Base-by-base conservation (phyloP, 2,113 vertebrate genomes). In the Leucosticte australis region DNA sequence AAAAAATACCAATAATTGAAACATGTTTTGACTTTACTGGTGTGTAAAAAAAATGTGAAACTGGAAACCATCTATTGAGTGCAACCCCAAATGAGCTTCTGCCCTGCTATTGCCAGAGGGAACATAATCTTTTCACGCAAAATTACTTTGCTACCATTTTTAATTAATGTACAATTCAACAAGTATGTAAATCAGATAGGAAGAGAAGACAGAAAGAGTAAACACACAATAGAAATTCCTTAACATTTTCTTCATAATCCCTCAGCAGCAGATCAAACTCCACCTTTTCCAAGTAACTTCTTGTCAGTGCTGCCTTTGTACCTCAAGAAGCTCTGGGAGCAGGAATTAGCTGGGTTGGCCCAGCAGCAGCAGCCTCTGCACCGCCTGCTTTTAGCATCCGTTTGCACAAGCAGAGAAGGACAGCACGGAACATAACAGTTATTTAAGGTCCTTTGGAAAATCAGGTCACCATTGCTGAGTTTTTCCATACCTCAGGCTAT, bases 391-490 rank as follows among this genome's bases (percentile, higher is more conserved):
- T 82, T 65, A 76, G 55, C 31, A 15, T 44, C 62, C 23, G 15
- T 64, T 74, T 84, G 63, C 0, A 1, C 57, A 91, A 73, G 67
- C 26, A 27, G 39, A 69, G 65, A 62, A 33, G 5, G 79, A 47
- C 83, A 69, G 50, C 39, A 53, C 44, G 23, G 39, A 44, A 71
- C 15, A 3, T 10, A 82, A 27, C n/a, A 82, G 69, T 89, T 67
- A 81, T 24, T 95, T 95, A 89, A 79, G 73, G 46, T 78, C 87
- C 90, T 92, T 88, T 71, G 90, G 76, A 96, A 97, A 97, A 96
- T 68, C 71, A 92, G 88, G 64, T 96, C 94, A 74, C 59, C 87
- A 49, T 13, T 78, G 60, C 83, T 94, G 62, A 90, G 63, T 4
- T 8, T 90, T 79, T 90, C 89, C 84, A 78, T 53, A 86, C 56